Evolutionary conservation across 1,140 invertebrate genomes (phyloP).

Genomic region (Apis dorsata): DNA sequence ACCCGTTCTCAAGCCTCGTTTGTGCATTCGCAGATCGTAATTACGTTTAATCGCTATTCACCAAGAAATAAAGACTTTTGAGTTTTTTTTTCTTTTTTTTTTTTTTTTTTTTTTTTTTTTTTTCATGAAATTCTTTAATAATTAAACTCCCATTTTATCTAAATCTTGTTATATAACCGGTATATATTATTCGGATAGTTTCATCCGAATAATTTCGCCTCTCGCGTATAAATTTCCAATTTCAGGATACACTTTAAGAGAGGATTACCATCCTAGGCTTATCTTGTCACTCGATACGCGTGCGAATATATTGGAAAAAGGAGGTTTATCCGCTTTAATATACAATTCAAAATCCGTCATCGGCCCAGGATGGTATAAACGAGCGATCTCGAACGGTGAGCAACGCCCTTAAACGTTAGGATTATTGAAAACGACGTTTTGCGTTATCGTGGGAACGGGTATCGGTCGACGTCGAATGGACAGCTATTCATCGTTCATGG

Average conservation of each 20-base stretch:
- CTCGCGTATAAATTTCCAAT: neutral
- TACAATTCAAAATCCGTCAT: conserved; percentile 4
- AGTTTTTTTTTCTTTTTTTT: no score
- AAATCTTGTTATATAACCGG: neutral
- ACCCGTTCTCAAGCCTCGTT: neutral
- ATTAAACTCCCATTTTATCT: neutral
- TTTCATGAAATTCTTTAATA: neutral
- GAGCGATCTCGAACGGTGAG: neutral
- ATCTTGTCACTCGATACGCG: neutral
- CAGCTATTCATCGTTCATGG: conserved; percentile 56
- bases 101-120: no score
- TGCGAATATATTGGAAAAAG: neutral
- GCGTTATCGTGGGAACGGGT: conserved; percentile 59
- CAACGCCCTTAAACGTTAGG: neutral
- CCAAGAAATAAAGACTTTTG: neutral
- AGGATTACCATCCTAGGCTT: neutral
- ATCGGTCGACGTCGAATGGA: conserved; percentile 12
- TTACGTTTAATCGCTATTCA: neutral
- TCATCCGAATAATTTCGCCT: no score
- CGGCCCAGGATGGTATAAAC: neutral
- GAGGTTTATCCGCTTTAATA: neutral
- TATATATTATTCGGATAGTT: neutral
- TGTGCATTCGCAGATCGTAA: neutral
- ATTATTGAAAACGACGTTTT: conserved; percentile 51
- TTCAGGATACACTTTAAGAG: neutral